Percentiles rank a stretch among this genome's conserved stretches.
Evolutionary conservation across 2,888 invertebrate species (phyloP).

Genomic region (Ormyrus nitidulus): DNA sequence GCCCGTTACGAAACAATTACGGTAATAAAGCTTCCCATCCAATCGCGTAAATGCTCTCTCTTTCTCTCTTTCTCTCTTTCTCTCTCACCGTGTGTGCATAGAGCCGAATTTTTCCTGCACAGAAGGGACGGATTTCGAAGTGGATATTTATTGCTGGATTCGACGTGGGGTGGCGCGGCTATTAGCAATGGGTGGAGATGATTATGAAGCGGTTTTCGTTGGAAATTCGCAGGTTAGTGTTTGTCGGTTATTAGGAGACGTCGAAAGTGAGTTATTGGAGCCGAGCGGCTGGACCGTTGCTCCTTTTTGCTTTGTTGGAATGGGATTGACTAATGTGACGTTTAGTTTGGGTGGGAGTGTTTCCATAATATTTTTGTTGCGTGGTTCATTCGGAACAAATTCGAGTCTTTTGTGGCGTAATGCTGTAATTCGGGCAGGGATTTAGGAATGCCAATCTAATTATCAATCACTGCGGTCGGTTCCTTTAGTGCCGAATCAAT

Average conservation of each 20-base stretch:
- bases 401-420: too few relatives aligned
- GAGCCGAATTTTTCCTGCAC: not conserved
- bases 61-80: too few relatives aligned
- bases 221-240: constrained; percentile 24
- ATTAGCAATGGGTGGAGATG: constrained; percentile 39
- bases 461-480: too few relatives aligned
- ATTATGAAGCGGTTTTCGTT: not conserved
- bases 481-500: too few relatives aligned
- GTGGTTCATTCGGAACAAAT: too few relatives aligned
- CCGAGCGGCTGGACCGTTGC: not conserved
- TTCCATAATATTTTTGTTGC: too few relatives aligned
- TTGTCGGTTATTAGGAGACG: constrained; percentile 10
- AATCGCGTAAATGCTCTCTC: constrained; percentile 53
- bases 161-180: constrained; percentile 2
- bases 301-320: not conserved
- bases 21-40: constrained; percentile 59
- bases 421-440: too few relatives aligned
- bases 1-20: constrained; percentile 72
- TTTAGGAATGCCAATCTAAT: too few relatives aligned
- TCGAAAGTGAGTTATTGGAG: constrained; percentile 29
- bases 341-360: constrained; percentile 12
- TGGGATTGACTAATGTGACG: not conserved
- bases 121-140: constrained; percentile 32
- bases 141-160: constrained; percentile 5
- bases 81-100: not conserved